Evolutionary conservation across 2,888 invertebrate genomes (phyloP).

Genomic region (Macropis europaea): DNA sequence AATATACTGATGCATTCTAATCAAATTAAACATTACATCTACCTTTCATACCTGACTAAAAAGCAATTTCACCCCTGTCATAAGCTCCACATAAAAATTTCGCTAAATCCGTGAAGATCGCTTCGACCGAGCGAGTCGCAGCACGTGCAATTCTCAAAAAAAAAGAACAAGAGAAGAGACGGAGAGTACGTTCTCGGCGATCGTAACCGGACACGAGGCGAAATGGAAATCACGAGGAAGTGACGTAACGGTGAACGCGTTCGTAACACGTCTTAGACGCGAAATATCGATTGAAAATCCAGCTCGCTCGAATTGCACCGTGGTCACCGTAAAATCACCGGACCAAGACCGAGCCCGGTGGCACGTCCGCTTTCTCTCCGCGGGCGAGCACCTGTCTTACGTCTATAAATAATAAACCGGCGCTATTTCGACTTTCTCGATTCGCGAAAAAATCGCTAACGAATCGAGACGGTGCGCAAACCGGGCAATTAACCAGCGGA

Average conservation of each 20-base stretch:
- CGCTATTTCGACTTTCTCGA: conserved; percentile 53
- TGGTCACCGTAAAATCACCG: conserved; percentile 46
- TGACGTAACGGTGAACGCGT: conserved; percentile 19
- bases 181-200: too few relatives aligned
- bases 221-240: conserved; percentile 27
- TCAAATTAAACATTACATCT: too few relatives aligned
- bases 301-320: conserved; percentile 22
- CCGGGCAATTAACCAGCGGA: too few relatives aligned
- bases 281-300: conserved; percentile 49
- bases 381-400: conserved; percentile 33
- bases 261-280: conserved; percentile 8
- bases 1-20: too few relatives aligned
- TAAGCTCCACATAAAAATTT: too few relatives aligned
- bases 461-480: too few relatives aligned
- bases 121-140: too few relatives aligned
- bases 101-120: too few relatives aligned
- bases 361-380: conserved; percentile 56
- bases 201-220: not conserved
- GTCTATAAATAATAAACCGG: conserved; percentile 51
- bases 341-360: conserved; percentile 45
- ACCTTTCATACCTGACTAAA: too few relatives aligned
- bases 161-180: too few relatives aligned
- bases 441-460: not conserved
- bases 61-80: too few relatives aligned
- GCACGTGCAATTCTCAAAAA: too few relatives aligned